These are phyloP conservation scores for Drosophila bunnanda DNA, from an alignment of 2,888 invertebrate species.

Conservation along the genomic window DNA sequence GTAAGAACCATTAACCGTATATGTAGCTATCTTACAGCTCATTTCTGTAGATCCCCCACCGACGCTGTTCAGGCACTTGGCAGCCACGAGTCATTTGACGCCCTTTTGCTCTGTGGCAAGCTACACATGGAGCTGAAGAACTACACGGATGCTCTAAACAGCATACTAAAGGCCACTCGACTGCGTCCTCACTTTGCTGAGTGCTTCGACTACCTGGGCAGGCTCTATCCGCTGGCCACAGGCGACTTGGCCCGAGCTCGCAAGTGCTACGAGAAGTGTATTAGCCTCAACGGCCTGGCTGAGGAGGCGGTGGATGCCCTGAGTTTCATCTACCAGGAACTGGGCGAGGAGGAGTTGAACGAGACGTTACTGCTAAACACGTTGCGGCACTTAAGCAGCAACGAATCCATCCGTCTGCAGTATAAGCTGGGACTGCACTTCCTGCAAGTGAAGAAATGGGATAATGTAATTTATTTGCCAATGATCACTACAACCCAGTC, in stretches of 20 bases:
- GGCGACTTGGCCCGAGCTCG: conserved; percentile 90
- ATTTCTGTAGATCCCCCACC: conserved; percentile 77
- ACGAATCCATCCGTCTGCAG: conserved; percentile 90
- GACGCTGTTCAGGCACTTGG: conserved; percentile 86
- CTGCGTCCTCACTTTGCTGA: conserved; percentile 90
- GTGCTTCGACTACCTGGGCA: conserved; percentile 91
- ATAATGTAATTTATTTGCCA: conserved; percentile 83
- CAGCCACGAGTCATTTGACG: conserved; percentile 70
- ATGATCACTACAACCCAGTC: neutral
- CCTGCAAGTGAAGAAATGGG: conserved; percentile 89
- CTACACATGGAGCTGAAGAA: conserved; percentile 84
- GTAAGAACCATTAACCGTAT: neutral
- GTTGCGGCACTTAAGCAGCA: conserved; percentile 85
- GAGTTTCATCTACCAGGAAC: conserved; percentile 90
- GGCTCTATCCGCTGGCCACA: conserved; percentile 87
- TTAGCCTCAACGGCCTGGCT: conserved; percentile 89
- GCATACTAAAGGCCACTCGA: conserved; percentile 89
- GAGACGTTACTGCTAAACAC: conserved; percentile 81
- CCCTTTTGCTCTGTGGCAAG: conserved; percentile 76
- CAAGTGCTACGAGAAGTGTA: conserved; percentile 94
- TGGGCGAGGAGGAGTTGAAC: conserved; percentile 86
- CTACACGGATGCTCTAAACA: conserved; percentile 87
- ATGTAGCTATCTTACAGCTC: neutral
- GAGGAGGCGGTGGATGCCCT: conserved; percentile 89
- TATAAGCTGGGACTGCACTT: conserved; percentile 93